Conservation (phyloP, 1,140 invertebrate species). For the Melipona quadrifasciata region DNA sequence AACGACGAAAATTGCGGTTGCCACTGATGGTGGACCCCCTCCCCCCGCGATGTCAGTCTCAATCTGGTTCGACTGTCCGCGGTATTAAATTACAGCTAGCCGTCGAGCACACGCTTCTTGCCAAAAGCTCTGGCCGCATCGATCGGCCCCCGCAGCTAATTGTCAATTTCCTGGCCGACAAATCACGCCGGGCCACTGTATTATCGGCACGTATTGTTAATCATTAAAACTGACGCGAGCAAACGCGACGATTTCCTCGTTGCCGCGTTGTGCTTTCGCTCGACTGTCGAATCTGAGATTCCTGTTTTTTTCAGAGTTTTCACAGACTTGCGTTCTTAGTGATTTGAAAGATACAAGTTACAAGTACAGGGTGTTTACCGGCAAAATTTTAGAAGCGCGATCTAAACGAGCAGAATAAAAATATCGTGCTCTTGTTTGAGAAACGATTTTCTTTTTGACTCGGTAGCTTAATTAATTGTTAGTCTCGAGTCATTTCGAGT, state of each 20-base stretch:
- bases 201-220: constrained; percentile 29
- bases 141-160: constrained; percentile 35
- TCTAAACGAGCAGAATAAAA: too few relatives aligned
- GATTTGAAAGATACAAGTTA: too few relatives aligned
- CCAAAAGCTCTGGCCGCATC: constrained; percentile 45
- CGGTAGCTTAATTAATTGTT: not conserved
- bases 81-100: constrained; percentile 42
- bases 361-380: too few relatives aligned
- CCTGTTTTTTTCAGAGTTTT: not conserved
- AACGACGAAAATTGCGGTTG: not conserved
- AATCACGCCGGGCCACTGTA: constrained; percentile 42
- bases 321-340: too few relatives aligned
- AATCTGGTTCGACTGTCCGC: constrained; percentile 22
- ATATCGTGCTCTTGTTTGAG: too few relatives aligned
- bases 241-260: constrained; percentile 6
- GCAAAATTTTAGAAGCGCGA: too few relatives aligned
- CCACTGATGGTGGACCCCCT: not conserved
- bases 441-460: too few relatives aligned
- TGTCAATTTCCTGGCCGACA: constrained; percentile 44
- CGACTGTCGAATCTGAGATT: not conserved
- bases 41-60: constrained; percentile 30
- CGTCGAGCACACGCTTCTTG: constrained; percentile 47
- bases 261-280: not conserved
- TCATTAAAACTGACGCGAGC: constrained; percentile 20
- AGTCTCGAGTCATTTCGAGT: too few relatives aligned